Evolutionary conservation across 2,797 vertebrate genomes (phyloP).

Genomic region (Oryzias dopingdopingensis): DNA sequence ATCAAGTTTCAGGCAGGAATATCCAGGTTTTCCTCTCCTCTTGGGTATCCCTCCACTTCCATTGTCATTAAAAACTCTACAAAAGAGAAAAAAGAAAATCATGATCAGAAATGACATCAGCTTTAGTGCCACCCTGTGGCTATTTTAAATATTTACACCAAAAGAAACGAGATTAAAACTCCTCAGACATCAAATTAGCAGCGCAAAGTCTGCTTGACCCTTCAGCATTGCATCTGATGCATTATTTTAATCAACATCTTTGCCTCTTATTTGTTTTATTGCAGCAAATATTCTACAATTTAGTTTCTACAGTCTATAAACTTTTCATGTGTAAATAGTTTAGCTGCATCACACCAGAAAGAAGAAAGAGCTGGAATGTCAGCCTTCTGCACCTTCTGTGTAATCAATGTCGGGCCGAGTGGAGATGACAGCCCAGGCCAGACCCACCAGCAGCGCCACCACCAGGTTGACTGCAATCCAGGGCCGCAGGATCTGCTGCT

Average conservation of each 20-base stretch:
- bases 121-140: constrained; percentile 20
- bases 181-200: no score
- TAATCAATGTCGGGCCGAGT: constrained; percentile 88
- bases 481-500: constrained; percentile 65
- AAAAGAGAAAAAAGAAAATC: constrained; percentile 1
- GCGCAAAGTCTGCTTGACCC: no score
- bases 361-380: neutral
- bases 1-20: constrained; percentile 54
- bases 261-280: no score
- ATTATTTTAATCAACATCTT: no score
- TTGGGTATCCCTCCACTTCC: constrained; percentile 82
- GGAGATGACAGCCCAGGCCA: constrained; percentile 90
- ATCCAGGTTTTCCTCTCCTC: constrained; percentile 76
- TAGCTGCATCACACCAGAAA: neutral
- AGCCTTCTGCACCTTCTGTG: constrained; percentile 81
- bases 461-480: constrained; percentile 71
- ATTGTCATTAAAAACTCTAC: constrained; percentile 88
- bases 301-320: no score
- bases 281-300: no score
- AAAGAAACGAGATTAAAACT: no score
- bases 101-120: neutral
- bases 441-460: constrained; percentile 84
- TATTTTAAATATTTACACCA: neutral
- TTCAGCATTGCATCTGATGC: no score
- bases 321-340: no score